Base-by-base conservation (phyloP, 2,797 vertebrate species). In the Anniella stebbinsi region DNA sequence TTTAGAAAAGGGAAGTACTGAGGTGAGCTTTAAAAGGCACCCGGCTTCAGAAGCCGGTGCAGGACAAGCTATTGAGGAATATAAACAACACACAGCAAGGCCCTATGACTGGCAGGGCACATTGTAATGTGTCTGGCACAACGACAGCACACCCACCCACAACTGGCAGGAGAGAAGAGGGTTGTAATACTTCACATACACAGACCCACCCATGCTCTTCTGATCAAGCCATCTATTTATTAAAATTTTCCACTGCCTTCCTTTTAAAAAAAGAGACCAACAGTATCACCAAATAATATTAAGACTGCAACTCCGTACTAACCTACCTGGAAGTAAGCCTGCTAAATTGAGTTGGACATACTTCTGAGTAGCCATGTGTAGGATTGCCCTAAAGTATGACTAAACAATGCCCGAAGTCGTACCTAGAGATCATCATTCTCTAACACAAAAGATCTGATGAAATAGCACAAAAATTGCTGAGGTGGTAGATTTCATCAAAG, bases 391-490 rank as follows among this genome's bases (percentile, higher is more conserved):
- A 23, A 45, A n/a, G 33, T 57, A 33, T 54, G 23, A 54, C 13
- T 38, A 7, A 38, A 86, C 28, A 28, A 33, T 87, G 45, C 17
- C 30, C 33, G 72, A 1, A 33, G 4, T 38, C 51, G 63, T 36
- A 57, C 36, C 18, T 30, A 70, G 66, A 15, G 5, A 30, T 80
- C 21, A 70, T 13, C 8, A 66, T 63, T 28, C 30, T 54, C 33
- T 25, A n/a, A 72, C 38, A 88, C 2, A 78, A 69, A 17, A 17
- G 2, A 36, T 48, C 80, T 41, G 25, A 86, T n/a, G 18, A 70
- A 33, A 80, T 23, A 78, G 9, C 0, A 33, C 81, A 84, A 84
- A 92, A 93, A 45, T 67, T 21, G 9, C 78, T 92, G 93, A 87
- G 92, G 86, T 92, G 84, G 94, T 87, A 3, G 1, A 6, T 38